Evolutionary conservation across 1,140 invertebrate genomes (phyloP), one percentile per base, ranked within the genome.

Genomic region (Pseudomyrmex flavicornis): DNA sequence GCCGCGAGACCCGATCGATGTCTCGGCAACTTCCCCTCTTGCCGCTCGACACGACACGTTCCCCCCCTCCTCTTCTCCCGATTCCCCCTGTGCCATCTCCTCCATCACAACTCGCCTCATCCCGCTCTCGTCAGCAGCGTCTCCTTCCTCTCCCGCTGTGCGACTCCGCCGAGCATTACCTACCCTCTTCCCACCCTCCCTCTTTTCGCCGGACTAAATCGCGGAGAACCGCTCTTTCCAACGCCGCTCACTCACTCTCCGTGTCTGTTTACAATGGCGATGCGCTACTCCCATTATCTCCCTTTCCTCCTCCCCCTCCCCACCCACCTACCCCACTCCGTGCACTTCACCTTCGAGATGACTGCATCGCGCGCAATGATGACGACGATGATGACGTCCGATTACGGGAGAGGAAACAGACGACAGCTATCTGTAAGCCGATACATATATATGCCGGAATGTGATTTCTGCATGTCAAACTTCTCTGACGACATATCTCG

Each of bases 1-100:
- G 93, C 93, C 93, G 74, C 74, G 74, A 77, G 93, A 92, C 90
- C 92, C 92, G 93, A 94, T 94, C 93, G 93, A 94, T 94, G 93
- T 94, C 93, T 93, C 93, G 92, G 92, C 92, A 93, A 93, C 92
- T 93, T 93, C 92, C 93, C 89, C 83, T 89, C 89, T 48, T 72
- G 77, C 84, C 83, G 83, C 76, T 84, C 56, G 22, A 83, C 84
- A 66, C 84, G 87, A 88, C 82, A 85, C 88, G 75, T 86, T 74
- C 80, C 86, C 83, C 69, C 84, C 66, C 70, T 63, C 83, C 75
- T 82, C 35, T 35, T 35, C 35, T 35, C 35, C 4, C 35, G 5
- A 35, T 35, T 35, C 35, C 5, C 61, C 54, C 63, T 74, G 15
- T 84, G 58, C 74, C 77, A 80, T 80, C 76, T 44, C 35, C 35